Evolutionary conservation across 2,888 invertebrate genomes (phyloP).

Genomic region (Xestia rhomboidea): DNA sequence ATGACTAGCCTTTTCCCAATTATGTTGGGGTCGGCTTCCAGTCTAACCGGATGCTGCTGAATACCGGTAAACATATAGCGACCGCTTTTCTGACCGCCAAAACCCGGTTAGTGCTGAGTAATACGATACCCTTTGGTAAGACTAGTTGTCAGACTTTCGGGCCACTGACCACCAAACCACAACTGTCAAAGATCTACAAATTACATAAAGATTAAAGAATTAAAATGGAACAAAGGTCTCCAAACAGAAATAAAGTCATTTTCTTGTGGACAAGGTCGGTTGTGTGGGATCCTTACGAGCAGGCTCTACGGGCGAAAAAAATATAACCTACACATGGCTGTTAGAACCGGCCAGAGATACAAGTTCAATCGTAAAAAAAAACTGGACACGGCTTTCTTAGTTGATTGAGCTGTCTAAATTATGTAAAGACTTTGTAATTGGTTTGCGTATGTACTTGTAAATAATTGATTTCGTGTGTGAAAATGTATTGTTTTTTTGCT

Average conservation of each 20-base stretch:
- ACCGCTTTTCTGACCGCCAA: too few relatives aligned
- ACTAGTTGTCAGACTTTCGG: too few relatives aligned
- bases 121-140: too few relatives aligned
- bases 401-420: neutral
- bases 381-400: conserved; percentile 11
- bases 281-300: conserved; percentile 30
- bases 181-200: too few relatives aligned
- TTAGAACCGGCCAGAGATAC: conserved; percentile 27
- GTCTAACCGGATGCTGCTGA: too few relatives aligned
- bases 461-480: neutral
- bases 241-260: conserved; percentile 5
- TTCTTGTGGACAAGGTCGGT: neutral
- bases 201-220: neutral
- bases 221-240: neutral
- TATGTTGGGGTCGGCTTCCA: too few relatives aligned
- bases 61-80: too few relatives aligned
- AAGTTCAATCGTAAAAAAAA: conserved; percentile 10
- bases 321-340: conserved; percentile 36
- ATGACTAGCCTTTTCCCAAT: too few relatives aligned
- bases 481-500: neutral
- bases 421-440: conserved; percentile 14
- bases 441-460: neutral
- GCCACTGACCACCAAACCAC: too few relatives aligned
- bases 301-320: conserved; percentile 6
- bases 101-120: too few relatives aligned